Percentiles rank a stretch among this genome's conserved stretches.
These are phyloP conservation scores for Hirtodrosophila histrioides DNA, from an alignment of 2,888 invertebrate species.

Conservation along the genomic window DNA sequence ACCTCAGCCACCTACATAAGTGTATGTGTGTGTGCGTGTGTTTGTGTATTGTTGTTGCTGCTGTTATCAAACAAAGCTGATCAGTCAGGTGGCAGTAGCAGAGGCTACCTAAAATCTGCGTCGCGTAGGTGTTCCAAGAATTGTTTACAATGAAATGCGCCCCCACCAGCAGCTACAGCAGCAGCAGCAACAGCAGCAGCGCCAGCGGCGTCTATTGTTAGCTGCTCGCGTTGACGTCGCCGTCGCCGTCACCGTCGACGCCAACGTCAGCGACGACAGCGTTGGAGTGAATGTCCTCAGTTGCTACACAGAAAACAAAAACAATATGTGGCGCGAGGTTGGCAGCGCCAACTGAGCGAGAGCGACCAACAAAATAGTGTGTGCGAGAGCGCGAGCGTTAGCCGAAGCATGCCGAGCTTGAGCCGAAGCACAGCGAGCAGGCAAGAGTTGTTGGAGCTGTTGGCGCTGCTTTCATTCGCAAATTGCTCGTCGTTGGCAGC, in stretches of 20 bases:
- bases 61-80: slow-evolving; percentile 80
- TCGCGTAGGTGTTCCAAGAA: slow-evolving; percentile 75
- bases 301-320: slow-evolving; percentile 82
- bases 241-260: slow-evolving; percentile 10
- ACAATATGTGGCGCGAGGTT: slow-evolving; percentile 82
- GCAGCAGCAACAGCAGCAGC: slow-evolving; percentile 40
- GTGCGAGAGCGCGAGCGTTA: slow-evolving; percentile 8
- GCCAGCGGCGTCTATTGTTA: slow-evolving; percentile 76
- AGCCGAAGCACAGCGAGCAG: slow-evolving; percentile 27
- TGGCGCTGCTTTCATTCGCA: slow-evolving; percentile 83
- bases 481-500: slow-evolving; percentile 84
- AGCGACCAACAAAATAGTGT: not conserved
- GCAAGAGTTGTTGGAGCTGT: slow-evolving; percentile 55
- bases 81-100: slow-evolving; percentile 78
- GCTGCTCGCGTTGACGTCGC: slow-evolving; percentile 50
- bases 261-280: slow-evolving; percentile 52
- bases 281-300: slow-evolving; percentile 84
- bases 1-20: slow-evolving; percentile 28
- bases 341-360: slow-evolving; percentile 51
- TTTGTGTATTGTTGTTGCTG: slow-evolving; percentile 12
- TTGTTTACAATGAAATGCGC: slow-evolving; percentile 68
- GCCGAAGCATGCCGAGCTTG: slow-evolving; percentile 30
- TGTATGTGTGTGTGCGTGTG: slow-evolving; percentile 17
- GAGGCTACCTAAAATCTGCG: slow-evolving; percentile 72
- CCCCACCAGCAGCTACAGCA: slow-evolving; percentile 43